Evolutionary conservation across 2,888 invertebrate genomes (phyloP).

Genomic region (Xestobium rufovillosum): DNA sequence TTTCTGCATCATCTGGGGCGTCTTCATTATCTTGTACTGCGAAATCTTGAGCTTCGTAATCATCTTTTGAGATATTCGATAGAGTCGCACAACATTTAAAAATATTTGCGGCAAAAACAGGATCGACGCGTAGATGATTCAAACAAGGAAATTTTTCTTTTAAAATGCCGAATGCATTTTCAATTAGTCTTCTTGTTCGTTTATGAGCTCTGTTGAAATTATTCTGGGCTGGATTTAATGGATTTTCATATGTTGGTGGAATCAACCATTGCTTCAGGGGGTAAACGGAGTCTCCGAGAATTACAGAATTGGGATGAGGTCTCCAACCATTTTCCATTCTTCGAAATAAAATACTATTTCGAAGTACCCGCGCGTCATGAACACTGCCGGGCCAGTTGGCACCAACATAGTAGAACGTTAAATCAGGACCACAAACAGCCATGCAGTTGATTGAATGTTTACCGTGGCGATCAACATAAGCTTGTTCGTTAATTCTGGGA

Average conservation of each 20-base stretch:
- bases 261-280: constrained; percentile 16
- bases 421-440: constrained; percentile 22
- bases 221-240: constrained; percentile 16
- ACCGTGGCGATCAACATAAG: constrained; percentile 25
- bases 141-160: no score
- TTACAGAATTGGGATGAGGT: constrained; percentile 20
- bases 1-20: constrained; percentile 10
- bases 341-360: constrained; percentile 18
- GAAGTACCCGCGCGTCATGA: constrained; percentile 24
- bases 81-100: constrained; percentile 16
- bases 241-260: constrained; percentile 18
- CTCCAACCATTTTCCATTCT: constrained; percentile 20
- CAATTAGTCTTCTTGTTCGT: constrained; percentile 6
- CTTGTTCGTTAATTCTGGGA: constrained; percentile 21
- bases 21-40: constrained; percentile 8
- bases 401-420: constrained; percentile 24
- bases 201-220: constrained; percentile 18
- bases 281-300: constrained; percentile 19
- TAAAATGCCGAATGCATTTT: constrained; percentile 14
- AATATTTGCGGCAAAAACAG: constrained; percentile 17
- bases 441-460: constrained; percentile 25
- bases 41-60: constrained; percentile 5
- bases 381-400: constrained; percentile 27
- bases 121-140: constrained; percentile 15
- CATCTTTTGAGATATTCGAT: constrained; percentile 12